Conservation (phyloP, 2,797 vertebrate species). For the Sciaenops ocellatus region DNA sequence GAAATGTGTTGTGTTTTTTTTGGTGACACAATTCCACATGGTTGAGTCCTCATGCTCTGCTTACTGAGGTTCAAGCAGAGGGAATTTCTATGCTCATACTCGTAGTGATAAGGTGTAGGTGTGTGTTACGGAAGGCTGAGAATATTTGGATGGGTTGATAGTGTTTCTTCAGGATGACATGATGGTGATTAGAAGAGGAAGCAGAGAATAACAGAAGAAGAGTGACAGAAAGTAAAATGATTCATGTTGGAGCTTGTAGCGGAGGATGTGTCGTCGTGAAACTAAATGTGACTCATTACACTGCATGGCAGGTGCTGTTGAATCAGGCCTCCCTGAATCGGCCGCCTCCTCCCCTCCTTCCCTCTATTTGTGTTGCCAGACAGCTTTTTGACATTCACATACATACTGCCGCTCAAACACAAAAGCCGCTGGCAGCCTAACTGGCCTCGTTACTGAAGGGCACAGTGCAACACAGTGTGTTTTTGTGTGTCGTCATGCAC, state of each 20-base stretch:
- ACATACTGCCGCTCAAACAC: slow-evolving; percentile 49
- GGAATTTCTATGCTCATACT: slow-evolving; percentile 15
- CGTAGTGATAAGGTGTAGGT: neutral
- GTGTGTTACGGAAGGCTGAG: slow-evolving; percentile 7
- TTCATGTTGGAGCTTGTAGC: slow-evolving; percentile 46
- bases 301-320: slow-evolving; percentile 50
- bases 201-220: slow-evolving; percentile 33
- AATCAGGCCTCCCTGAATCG: slow-evolving; percentile 39
- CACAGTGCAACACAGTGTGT: slow-evolving; percentile 11
- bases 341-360: slow-evolving; percentile 19
- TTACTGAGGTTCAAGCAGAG: neutral
- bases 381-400: slow-evolving; percentile 52
- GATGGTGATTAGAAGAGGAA: slow-evolving; percentile 25
- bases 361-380: slow-evolving; percentile 16
- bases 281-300: slow-evolving; percentile 63
- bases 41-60: neutral
- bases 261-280: slow-evolving; percentile 40
- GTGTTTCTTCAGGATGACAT: slow-evolving; percentile 5
- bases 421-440: slow-evolving; percentile 29
- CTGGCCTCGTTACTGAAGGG: slow-evolving; percentile 15
- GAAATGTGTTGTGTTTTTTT: slow-evolving; percentile 26
- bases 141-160: slow-evolving; percentile 2
- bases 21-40: slow-evolving; percentile 30
- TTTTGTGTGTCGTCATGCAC: slow-evolving; percentile 39
- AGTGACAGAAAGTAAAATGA: slow-evolving; percentile 33